Base-by-base conservation (phyloP, 2,113 vertebrate genomes). In the Gadus chalcogrammus region DNA sequence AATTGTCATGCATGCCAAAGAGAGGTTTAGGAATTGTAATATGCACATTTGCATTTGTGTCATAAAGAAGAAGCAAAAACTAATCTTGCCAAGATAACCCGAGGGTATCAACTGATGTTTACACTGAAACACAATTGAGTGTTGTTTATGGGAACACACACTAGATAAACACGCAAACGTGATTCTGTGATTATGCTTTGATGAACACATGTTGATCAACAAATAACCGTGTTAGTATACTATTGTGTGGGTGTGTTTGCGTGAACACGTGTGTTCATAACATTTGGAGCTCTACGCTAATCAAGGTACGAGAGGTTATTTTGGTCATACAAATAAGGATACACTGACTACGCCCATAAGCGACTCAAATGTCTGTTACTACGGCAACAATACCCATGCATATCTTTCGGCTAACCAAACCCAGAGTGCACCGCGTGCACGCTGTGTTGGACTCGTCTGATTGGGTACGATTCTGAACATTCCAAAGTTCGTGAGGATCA, bases 1-100 rank as follows among this genome's bases (percentile, higher is more conserved):
- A 35, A 35, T 84, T 84, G 77, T 82, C 42, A 83, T 92, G 92
- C 92, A 93, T 93, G 92, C 88, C 91, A 92, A 92, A 92, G 89
- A 91, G 68, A 79, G 61, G 76, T 82, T 72, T 80, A 77, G 78
- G 67, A 77, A 75, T 71, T 87, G 67, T 67, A 83, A 68, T 84
- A 84, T 85, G 81, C 76, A 88, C 77, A 88, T 84, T 81, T 89
- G 78, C 81, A 35, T 85, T 84, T 76, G 81, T 84, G 69, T 86
- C 82, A 73, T 73, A 82, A n/a, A 75, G 71, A 81, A 53, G 85
- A 24, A n/a, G 75, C 72, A 80, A 52, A 85, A 22, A 82, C 80
- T 61, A 77, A 69, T 82, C 68, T 76, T 59, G 70, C 81, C 79
- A 83, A 79, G 76, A 73, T 79, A 61, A 80, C 27, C 74, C 70